Conservation (phyloP, 35 echinoderm and acorn worm species). For the Heliocidaris tuberculata region DNA sequence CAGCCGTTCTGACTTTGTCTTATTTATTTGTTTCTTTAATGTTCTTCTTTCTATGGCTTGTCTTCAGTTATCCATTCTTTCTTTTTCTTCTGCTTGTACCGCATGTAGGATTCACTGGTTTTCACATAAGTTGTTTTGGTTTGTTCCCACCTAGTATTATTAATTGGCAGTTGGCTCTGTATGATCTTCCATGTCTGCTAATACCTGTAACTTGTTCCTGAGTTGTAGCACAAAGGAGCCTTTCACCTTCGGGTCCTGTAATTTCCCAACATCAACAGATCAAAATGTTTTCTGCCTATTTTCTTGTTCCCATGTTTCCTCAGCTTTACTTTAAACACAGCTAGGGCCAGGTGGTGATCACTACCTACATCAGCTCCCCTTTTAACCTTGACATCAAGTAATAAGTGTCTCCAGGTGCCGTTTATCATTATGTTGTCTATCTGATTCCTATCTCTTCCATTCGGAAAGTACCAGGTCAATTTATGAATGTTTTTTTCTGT, state of each 20-base stretch:
- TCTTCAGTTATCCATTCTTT: not conserved
- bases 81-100: not conserved
- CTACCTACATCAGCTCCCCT: conserved; percentile 8
- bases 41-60: not conserved
- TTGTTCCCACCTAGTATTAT: not conserved
- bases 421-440: conserved; percentile 42
- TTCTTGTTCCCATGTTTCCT: not conserved
- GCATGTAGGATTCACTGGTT: too few relatives aligned
- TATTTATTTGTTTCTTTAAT: not conserved
- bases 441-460: not conserved
- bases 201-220: not conserved
- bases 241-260: not conserved
- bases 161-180: not conserved
- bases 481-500: conserved; percentile 29
- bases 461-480: not conserved
- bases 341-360: not conserved
- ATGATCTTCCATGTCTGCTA: not conserved
- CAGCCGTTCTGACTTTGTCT: not conserved
- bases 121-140: not conserved
- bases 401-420: conserved; percentile 21
- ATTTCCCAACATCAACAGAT: not conserved
- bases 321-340: not conserved
- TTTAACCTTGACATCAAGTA: conserved; percentile 27
- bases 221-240: not conserved
- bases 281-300: not conserved